These are phyloP conservation scores for Odontothrips loti DNA, from an alignment of 2,888 invertebrate genomes.

Conservation along the genomic window DNA sequence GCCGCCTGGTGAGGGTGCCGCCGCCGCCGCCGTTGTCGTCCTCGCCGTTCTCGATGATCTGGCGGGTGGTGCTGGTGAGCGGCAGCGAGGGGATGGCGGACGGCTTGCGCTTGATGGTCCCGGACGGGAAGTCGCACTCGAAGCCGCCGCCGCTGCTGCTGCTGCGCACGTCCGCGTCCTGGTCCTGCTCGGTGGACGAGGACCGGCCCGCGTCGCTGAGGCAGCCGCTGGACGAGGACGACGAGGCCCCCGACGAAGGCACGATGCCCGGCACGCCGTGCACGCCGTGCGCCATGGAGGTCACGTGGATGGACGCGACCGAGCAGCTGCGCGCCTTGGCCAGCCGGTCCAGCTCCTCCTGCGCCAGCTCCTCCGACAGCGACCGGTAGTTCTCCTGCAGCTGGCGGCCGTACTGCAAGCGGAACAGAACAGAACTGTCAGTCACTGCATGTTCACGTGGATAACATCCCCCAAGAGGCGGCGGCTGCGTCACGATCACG, in stretches of 20 bases:
- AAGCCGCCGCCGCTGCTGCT: conserved; percentile 45
- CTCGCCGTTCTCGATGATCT: conserved; percentile 82
- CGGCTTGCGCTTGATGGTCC: conserved; percentile 88
- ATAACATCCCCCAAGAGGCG: no score
- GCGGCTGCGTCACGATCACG: not conserved
- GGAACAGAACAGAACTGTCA: not conserved
- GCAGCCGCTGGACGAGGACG: conserved; percentile 81
- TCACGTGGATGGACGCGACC: conserved; percentile 60
- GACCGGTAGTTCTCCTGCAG: conserved; percentile 82
- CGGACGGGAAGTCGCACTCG: conserved; percentile 51
- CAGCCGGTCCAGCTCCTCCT: conserved; percentile 75
- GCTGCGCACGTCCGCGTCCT: conserved; percentile 46
- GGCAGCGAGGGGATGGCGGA: conserved; percentile 89
- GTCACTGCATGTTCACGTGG: not conserved
- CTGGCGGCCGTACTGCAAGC: conserved; percentile 64
- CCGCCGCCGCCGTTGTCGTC: conserved; percentile 39
- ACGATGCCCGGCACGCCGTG: conserved; percentile 31
- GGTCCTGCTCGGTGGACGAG: conserved; percentile 21
- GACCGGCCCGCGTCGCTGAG: conserved; percentile 59
- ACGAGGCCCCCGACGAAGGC: conserved; percentile 59
- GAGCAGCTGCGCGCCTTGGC: conserved; percentile 81
- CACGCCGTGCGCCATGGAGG: conserved; percentile 12
- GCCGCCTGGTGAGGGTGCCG: conserved; percentile 38
- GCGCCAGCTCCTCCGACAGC: conserved; percentile 76
- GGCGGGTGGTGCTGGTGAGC: conserved; percentile 82